A percentile compares a stretch with the other conserved stretches of the same genome.
Conservation (phyloP, 2,113 vertebrate species). For the Hydrochoerus hydrochaeris region DNA sequence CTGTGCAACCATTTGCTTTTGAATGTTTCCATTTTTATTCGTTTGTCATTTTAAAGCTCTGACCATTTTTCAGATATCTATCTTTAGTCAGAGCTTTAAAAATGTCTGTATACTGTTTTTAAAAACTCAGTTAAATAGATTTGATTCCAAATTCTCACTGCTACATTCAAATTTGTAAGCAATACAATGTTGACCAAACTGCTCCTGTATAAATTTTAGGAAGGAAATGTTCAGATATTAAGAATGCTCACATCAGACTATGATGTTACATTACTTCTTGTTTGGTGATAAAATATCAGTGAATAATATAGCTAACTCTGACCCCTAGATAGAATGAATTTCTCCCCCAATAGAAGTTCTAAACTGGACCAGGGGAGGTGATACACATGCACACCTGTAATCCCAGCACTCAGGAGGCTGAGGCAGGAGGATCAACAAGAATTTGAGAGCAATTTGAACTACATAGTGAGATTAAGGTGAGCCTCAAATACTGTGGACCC, state of each 20-base stretch:
- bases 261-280: neutral
- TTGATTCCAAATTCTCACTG: neutral
- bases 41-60: neutral
- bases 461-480: neutral
- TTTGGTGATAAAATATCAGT: neutral
- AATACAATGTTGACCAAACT: neutral
- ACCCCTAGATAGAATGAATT: neutral
- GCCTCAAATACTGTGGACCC: neutral
- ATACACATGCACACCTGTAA: neutral
- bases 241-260: neutral
- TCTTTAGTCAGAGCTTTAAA: neutral
- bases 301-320: neutral
- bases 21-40: neutral
- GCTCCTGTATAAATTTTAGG: neutral
- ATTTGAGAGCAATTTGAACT: neutral
- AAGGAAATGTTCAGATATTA: slow-evolving; percentile 25
- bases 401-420: neutral
- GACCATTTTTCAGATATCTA: neutral
- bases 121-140: neutral
- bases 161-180: neutral
- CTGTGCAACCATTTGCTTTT: neutral
- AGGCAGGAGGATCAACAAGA: neutral
- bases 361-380: neutral
- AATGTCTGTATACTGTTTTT: neutral
- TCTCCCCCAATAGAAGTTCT: neutral